Evolutionary conservation across 2,113 vertebrate species (phyloP), one percentile per base, ranked within the genome.

Genomic region (Sturnus vulgaris): DNA sequence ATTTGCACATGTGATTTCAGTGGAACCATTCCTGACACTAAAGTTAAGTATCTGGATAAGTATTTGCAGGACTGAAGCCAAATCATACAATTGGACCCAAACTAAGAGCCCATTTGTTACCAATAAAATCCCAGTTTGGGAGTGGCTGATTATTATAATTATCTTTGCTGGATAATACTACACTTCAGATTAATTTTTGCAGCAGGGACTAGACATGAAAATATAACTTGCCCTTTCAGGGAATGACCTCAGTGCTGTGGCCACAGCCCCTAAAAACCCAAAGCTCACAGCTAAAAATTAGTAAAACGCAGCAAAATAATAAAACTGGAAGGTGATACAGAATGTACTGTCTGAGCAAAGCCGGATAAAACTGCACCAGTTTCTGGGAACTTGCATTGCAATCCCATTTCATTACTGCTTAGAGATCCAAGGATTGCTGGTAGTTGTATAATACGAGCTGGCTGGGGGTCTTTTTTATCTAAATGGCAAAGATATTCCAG

Each of bases 31-130:
- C 70, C 89, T 93, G 87, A 92, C 84, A 91, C 65, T 93, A 11
- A 75, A 92, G 66, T 88, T 93, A 66, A 92, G 70, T 89, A 93
- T 92, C 52, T 85, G 84, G 37, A 18, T 50, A 95, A 85, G 84
- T 93, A 69, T 95, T 95, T 95, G 91, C 89, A 95, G 91, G 86
- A 95, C 55, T 57, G 66, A 33, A 89, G 94, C 91, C 94, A 96
- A 97, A 87, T 91, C 68, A 96, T 57, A 91, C 94, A 97, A 90
- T 0, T 55, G 37, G 56, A 85, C 27, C 39, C 39, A 66, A 92
- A 83, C 59, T 88, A 94, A 86, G 35, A 70, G 24, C 8, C 76
- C 55, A 93, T 93, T 96, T 96, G 75, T 93, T 90, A 93, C 46
- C 71, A 96, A 92, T 90, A 90, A 92, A 90, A 77, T 77, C 59